Evolutionary conservation across 1,140 invertebrate species (phyloP).

Genomic region (Nilaparvata lugens): DNA sequence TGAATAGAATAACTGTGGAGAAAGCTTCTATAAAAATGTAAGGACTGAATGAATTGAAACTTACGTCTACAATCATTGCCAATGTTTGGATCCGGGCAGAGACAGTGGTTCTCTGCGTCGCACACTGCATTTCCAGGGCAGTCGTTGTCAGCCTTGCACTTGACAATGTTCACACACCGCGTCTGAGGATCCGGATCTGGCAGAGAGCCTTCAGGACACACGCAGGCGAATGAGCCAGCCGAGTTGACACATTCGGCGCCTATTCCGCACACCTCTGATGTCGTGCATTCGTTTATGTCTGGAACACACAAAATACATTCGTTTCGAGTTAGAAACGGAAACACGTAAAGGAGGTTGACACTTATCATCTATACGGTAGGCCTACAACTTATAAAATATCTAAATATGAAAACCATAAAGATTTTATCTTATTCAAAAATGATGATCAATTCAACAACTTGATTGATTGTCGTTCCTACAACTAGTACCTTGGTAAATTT

Average conservation of each 20-base stretch:
- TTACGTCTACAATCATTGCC: constrained; percentile 85
- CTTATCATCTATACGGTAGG: no score
- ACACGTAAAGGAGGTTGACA: no score
- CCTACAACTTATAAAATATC: no score
- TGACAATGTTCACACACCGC: constrained; percentile 69
- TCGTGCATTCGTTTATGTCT: constrained; percentile 76
- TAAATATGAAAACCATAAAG: no score
- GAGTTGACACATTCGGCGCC: constrained; percentile 72
- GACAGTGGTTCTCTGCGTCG: constrained; percentile 60
- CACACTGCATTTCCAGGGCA: constrained; percentile 87
- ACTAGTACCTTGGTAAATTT: no score
- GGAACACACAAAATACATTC: no score
- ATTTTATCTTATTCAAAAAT: no score
- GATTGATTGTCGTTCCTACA: no score
- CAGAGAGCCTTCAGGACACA: constrained; percentile 68
- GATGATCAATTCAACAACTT: no score
- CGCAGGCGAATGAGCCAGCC: constrained; percentile 65
- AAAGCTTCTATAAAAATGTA: no score
- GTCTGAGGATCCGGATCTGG: constrained; percentile 70
- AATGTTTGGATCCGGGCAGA: constrained; percentile 82
- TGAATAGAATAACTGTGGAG: no score
- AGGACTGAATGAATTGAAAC: constrained; percentile 31
- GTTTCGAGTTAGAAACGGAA: no score
- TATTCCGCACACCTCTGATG: constrained; percentile 54
- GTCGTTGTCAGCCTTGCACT: constrained; percentile 60